Evolutionary conservation across 2,797 vertebrate species (phyloP).

Genomic region (Danionella dracula): DNA sequence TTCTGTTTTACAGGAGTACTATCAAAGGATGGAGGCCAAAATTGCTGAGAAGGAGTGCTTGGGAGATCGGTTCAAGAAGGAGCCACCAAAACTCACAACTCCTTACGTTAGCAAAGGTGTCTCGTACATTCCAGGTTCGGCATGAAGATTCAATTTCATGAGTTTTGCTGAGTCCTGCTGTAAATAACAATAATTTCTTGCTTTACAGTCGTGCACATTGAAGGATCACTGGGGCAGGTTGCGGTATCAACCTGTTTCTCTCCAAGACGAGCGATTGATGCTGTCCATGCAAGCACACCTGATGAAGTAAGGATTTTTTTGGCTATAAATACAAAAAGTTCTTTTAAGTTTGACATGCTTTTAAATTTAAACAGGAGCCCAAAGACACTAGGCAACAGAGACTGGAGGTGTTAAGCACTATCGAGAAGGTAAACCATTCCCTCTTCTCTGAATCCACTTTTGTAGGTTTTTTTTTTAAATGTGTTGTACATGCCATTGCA

Average conservation of each 20-base stretch:
- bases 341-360: background rate
- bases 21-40: conserved; percentile 78
- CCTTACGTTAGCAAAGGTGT: conserved; percentile 88
- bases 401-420: conserved; percentile 75
- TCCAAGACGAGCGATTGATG: conserved; percentile 88
- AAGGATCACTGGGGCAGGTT: conserved; percentile 92
- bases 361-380: conserved; percentile 55
- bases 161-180: background rate
- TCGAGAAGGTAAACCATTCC: conserved; percentile 82
- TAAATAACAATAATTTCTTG: background rate
- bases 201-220: conserved; percentile 84
- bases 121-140: conserved; percentile 78
- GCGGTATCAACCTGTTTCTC: conserved; percentile 92
- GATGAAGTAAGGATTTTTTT: conserved; percentile 51
- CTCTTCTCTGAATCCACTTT: too few relatives aligned
- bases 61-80: conserved; percentile 73
- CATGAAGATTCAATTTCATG: background rate
- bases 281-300: conserved; percentile 69
- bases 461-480: background rate
- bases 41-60: conserved; percentile 79
- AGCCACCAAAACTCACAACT: conserved; percentile 83
- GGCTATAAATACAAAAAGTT: background rate
- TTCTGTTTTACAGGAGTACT: conserved; percentile 86
- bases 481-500: background rate
- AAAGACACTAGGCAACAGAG: conserved; percentile 77